These are phyloP conservation scores for Stegodyphus dumicola DNA, from an alignment of 1,140 invertebrate species.

Conservation along the genomic window DNA sequence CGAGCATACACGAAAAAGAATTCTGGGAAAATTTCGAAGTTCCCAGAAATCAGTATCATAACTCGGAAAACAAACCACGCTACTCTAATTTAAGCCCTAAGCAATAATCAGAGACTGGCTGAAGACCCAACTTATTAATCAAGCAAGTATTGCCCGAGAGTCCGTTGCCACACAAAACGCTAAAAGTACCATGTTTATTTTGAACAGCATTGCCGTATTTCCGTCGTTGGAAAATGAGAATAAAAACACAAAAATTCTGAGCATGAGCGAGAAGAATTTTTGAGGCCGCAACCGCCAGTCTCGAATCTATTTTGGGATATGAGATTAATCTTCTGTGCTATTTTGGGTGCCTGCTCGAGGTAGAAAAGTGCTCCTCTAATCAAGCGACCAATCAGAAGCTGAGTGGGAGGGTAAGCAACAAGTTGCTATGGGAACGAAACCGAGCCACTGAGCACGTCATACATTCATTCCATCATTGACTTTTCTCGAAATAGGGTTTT, in stretches of 20 bases:
- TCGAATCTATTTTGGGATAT: constrained; percentile 36
- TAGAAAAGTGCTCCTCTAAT: constrained; percentile 30
- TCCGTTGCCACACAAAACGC: background rate
- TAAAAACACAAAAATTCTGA: constrained; percentile 1
- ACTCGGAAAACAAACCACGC: background rate
- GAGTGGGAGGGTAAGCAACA: constrained; percentile 46
- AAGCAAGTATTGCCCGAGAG: background rate
- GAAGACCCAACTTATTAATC: background rate
- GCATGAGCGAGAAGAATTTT: constrained; percentile 26
- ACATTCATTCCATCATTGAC: constrained; percentile 39
- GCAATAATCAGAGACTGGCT: background rate
- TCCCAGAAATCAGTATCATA: background rate
- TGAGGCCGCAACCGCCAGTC: constrained; percentile 13
- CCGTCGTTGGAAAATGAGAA: background rate
- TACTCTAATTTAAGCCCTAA: background rate
- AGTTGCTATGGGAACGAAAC: constrained; percentile 47
- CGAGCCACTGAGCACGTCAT: constrained; percentile 14
- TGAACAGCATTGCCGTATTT: no score
- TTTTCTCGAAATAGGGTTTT: constrained; percentile 1
- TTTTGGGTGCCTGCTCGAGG: constrained; percentile 35
- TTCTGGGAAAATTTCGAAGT: no score
- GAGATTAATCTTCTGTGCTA: constrained; percentile 34
- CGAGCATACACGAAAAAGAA: no score
- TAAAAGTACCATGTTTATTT: no score
- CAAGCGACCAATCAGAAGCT: constrained; percentile 37